Conservation (phyloP, 2,113 vertebrate species). For the Phocoena phocoena region DNA sequence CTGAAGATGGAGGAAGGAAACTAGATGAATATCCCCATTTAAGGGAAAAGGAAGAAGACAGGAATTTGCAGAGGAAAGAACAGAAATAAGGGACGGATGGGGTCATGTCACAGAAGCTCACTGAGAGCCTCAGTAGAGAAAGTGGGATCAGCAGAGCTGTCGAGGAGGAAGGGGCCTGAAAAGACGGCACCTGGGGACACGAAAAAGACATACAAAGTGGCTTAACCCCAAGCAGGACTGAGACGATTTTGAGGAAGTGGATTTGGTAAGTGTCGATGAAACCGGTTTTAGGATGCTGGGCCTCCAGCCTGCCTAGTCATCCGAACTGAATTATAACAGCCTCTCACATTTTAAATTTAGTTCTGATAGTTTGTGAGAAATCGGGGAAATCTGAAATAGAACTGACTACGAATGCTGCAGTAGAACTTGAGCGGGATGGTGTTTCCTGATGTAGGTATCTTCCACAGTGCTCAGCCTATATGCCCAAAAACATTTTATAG, state of each 20-base stretch:
- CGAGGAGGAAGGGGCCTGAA: background rate
- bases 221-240: background rate
- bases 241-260: background rate
- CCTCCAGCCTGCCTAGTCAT: background rate
- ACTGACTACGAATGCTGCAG: background rate
- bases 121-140: background rate
- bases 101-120: background rate
- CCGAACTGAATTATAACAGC: background rate
- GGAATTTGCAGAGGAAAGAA: background rate
- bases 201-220: background rate
- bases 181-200: background rate
- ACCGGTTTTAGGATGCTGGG: background rate
- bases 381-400: slow-evolving; percentile 10
- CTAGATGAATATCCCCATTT: background rate
- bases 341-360: slow-evolving; percentile 35
- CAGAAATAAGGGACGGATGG: background rate
- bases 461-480: background rate
- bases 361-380: background rate
- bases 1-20: background rate
- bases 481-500: background rate
- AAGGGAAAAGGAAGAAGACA: background rate
- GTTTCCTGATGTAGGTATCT: background rate
- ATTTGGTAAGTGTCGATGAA: background rate
- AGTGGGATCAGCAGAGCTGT: background rate
- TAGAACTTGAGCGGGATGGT: background rate